phyloP scores from a whole-genome alignment of 2,797 vertebrate species.

The Momotus momota region DNA sequence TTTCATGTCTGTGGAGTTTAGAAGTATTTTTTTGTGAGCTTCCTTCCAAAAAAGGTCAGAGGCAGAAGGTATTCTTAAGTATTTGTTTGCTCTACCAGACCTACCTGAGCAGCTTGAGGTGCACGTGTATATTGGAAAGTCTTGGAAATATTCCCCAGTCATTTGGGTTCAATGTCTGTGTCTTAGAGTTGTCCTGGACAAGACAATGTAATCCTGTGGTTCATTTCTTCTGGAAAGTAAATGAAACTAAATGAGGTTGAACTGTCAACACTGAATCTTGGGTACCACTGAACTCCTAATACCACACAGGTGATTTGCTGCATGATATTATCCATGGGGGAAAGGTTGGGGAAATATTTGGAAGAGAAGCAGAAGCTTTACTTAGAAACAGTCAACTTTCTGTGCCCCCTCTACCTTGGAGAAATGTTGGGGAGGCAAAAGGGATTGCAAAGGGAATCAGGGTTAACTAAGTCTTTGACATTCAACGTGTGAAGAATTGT shows the following conservation, averaged over 20 bases:
- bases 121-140: not conserved
- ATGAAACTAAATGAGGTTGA: not conserved
- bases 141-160: conserved; percentile 5
- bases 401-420: not conserved
- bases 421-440: not conserved
- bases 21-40: not conserved
- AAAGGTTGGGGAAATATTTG: not conserved
- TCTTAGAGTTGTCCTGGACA: not conserved
- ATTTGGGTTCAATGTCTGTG: not conserved
- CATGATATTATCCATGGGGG: not conserved
- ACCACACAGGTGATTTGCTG: not conserved
- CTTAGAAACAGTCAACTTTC: not conserved
- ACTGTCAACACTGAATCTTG: not conserved
- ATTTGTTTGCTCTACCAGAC: not conserved
- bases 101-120: not conserved
- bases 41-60: not conserved
- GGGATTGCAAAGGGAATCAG: not conserved
- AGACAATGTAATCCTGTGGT: not conserved
- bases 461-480: not conserved
- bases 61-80: not conserved
- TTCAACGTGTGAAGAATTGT: not conserved
- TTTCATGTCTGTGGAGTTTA: not conserved
- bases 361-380: not conserved
- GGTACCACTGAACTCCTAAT: not conserved
- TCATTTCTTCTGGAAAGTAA: not conserved